Percentiles rank a stretch among this genome's conserved stretches.
These are phyloP conservation scores for Ophiothrix spiculata DNA, from an alignment of 35 echinoderm and acorn worm species.

Conservation along the genomic window DNA sequence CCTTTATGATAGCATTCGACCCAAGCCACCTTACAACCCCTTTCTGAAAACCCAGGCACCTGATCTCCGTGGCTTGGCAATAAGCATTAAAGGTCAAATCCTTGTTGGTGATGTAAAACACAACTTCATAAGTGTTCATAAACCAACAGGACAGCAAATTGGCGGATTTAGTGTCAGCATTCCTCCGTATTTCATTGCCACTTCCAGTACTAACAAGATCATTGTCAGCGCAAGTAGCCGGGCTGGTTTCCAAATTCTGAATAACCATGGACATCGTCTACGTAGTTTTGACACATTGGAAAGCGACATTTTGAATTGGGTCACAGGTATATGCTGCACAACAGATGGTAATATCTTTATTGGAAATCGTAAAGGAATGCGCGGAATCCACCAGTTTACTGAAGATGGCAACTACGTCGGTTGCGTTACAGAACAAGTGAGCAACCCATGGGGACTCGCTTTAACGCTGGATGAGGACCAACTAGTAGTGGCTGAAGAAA, in stretches of 20 bases:
- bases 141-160: background rate
- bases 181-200: background rate
- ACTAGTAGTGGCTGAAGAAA: background rate
- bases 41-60: background rate
- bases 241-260: background rate
- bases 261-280: background rate
- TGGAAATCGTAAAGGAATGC: background rate
- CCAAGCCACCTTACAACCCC: background rate
- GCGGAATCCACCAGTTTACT: background rate
- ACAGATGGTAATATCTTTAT: background rate
- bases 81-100: background rate
- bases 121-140: background rate
- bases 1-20: background rate
- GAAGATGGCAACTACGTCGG: conserved; percentile 1
- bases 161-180: background rate
- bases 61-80: background rate
- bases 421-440: background rate
- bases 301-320: background rate
- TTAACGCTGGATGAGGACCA: background rate
- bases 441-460: background rate
- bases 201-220: background rate
- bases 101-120: background rate
- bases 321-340: background rate
- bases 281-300: background rate
- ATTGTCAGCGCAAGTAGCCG: background rate